A percentile compares a stretch with the other conserved stretches of the same genome.
Conservation (phyloP, 2,888 invertebrate species). For the Mesorhabditis spiculigera region DNA sequence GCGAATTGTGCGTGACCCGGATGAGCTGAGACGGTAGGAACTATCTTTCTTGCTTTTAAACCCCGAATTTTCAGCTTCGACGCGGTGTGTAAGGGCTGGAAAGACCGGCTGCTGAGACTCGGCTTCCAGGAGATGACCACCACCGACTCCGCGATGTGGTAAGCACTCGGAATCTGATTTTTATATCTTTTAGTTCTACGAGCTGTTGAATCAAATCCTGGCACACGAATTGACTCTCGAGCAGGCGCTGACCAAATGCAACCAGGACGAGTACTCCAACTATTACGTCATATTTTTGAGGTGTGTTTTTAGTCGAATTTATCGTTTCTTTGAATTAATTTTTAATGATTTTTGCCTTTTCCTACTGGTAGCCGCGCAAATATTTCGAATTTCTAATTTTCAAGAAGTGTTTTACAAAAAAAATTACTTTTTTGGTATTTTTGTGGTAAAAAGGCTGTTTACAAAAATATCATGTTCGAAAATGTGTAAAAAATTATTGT, state of each 20-base stretch:
- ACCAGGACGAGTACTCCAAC: conserved; percentile 82
- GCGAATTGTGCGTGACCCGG: conserved; percentile 23
- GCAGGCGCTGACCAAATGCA: conserved; percentile 63
- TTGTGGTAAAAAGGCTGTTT: no score
- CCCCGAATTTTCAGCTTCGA: background rate
- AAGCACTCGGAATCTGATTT: no score
- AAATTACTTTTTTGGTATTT: background rate
- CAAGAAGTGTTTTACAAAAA: background rate
- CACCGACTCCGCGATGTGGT: conserved; percentile 85
- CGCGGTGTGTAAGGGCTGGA: conserved; percentile 78
- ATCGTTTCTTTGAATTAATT: no score
- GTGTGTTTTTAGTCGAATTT: conserved; percentile 9
- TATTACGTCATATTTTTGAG: conserved; percentile 79
- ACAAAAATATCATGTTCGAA: no score
- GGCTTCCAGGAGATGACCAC: conserved; percentile 95
- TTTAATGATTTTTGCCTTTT: no score
- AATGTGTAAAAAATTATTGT: no score
- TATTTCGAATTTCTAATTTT: no score
- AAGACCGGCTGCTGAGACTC: conserved; percentile 77
- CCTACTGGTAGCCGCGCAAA: no score
- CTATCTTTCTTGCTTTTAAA: background rate
- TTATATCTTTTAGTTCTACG: conserved; percentile 59
- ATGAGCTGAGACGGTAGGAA: conserved; percentile 29
- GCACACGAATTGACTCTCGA: conserved; percentile 68
- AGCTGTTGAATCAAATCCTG: conserved; percentile 59